These are phyloP conservation scores for Chelmon rostratus DNA, from an alignment of 2,797 vertebrate species.

Conservation along the genomic window DNA sequence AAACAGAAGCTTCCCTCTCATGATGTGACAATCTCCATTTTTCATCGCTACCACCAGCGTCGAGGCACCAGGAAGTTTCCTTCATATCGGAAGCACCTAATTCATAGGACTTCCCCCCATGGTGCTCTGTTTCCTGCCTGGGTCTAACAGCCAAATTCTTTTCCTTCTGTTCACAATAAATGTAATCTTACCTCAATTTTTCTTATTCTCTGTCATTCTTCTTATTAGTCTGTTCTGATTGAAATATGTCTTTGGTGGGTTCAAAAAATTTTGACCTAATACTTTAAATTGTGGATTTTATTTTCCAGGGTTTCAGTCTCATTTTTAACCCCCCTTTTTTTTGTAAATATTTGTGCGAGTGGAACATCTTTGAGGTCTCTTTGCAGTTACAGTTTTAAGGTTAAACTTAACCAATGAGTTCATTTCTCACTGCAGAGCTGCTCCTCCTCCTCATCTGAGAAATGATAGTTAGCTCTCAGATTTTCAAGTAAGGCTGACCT, in stretches of 20 bases:
- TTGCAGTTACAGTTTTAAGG: background rate
- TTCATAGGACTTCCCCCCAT: no score
- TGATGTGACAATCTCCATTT: no score
- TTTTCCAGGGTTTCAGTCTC: background rate
- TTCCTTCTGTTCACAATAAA: no score
- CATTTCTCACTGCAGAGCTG: background rate
- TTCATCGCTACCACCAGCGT: no score
- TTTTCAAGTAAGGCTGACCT: slow-evolving; percentile 18
- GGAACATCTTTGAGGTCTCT: background rate
- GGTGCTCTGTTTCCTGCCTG: no score
- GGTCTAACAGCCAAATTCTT: no score
- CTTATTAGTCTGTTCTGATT: no score
- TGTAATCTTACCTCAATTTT: no score
- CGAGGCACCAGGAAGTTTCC: no score
- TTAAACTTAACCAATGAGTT: background rate
- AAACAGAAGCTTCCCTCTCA: no score
- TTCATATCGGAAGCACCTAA: no score
- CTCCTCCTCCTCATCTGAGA: slow-evolving; percentile 1
- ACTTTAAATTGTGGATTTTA: background rate
- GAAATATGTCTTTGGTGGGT: background rate
- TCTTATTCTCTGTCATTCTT: no score
- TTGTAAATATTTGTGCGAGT: background rate
- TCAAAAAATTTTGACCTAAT: background rate
- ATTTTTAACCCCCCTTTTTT: background rate
- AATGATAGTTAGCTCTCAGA: background rate